phyloP scores from a whole-genome alignment of 2,113 vertebrate genomes.

The Silurus meridionalis region DNA sequence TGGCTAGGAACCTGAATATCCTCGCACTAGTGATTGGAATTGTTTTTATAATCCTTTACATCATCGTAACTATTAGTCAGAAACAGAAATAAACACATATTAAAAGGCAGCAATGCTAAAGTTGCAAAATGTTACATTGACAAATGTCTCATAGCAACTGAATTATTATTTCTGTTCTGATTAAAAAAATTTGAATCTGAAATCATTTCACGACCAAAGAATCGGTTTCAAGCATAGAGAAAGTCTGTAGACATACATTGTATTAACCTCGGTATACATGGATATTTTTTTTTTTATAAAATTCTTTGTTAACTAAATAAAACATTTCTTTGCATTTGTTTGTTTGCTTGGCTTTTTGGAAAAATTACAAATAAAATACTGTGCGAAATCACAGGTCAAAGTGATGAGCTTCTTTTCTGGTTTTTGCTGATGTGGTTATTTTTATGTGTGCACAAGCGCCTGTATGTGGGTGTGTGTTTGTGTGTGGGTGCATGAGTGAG shows the following conservation, averaged over 20 bases:
- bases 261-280: neutral
- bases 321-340: no score
- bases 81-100: neutral
- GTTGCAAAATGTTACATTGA: neutral
- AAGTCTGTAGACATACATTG: neutral
- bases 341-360: no score
- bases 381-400: no score
- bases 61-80: neutral
- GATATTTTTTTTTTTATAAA: no score
- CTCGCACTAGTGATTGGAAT: slow-evolving; percentile 44
- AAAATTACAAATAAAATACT: no score
- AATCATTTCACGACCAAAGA: neutral
- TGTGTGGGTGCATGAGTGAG: no score
- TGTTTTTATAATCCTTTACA: neutral
- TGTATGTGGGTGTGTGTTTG: no score
- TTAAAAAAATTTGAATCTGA: neutral
- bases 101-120: neutral
- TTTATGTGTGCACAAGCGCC: no score
- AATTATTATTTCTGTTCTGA: neutral
- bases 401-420: no score
- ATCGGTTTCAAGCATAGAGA: neutral
- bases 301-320: no score
- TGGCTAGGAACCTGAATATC: slow-evolving; percentile 50
- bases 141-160: neutral
- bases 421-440: no score